phyloP scores from a whole-genome alignment of 2,797 vertebrate species.

The Jordanella pulchra region DNA sequence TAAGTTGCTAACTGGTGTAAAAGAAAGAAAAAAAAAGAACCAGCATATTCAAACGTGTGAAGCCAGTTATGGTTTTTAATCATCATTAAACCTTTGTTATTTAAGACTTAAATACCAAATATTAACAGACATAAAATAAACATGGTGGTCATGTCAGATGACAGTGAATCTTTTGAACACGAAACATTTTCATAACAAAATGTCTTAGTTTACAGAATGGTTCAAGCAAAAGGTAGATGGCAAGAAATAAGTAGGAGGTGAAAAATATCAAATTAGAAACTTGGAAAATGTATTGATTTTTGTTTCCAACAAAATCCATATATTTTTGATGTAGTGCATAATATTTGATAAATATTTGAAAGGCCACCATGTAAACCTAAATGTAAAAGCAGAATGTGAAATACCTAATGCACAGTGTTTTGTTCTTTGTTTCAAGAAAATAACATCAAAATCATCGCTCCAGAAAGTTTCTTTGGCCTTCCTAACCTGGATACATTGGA shows the following conservation, averaged over 20 bases:
- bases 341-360: background rate
- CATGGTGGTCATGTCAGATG: background rate
- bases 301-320: background rate
- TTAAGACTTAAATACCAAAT: no score
- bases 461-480: constrained; percentile 73
- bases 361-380: background rate
- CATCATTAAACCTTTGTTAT: no score
- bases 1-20: no score
- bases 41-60: no score
- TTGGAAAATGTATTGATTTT: background rate
- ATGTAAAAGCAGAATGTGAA: background rate
- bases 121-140: background rate
- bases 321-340: background rate
- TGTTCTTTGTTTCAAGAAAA: constrained; percentile 73
- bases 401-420: background rate
- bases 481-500: constrained; percentile 80
- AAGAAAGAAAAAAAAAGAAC: no score
- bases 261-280: background rate
- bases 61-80: no score
- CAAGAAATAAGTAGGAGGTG: background rate
- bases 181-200: no score
- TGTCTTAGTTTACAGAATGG: background rate
- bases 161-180: no score
- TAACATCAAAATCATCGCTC: constrained; percentile 71
- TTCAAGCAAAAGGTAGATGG: background rate